Evolutionary conservation across 2,113 vertebrate genomes (phyloP), one percentile per base, ranked within the genome.

Genomic region (Neolamprologus hecqui): DNA sequence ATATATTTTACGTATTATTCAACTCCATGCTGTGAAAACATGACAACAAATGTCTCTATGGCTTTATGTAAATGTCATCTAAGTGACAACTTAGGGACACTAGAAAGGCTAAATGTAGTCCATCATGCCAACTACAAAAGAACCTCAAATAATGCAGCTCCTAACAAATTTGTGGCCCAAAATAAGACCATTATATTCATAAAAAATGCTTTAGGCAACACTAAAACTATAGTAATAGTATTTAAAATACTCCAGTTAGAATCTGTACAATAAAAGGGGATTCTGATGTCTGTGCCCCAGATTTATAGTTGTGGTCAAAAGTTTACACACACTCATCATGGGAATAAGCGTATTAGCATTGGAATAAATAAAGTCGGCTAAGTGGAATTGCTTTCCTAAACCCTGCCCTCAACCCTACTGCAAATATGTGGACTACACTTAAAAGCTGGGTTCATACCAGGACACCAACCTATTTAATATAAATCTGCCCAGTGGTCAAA

Each of bases 361-460:
- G 63, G 19, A 40, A 21, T 40, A 21, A 37, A 68, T 68, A 13
- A 68, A 68, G 33, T 37, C 1, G 4, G 60, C 19, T 68, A 40
- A 40, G 33, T 40, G 63, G 63, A 68, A 21, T 37, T 37, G 19
- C 33, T 21, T 65, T 65, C 33, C 33, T 37, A 68, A 68, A 68
- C 11, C 63, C 19, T 40, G 19, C 19, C 63, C 33, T 37, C 33
- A 68, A 37, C 10, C 10, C 19, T 14, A 68, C 33, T 40, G 19
- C 12, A 21, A 40, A 40, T 40, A 1, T 68, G 7, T 68, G 60
- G 60, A 65, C 33, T 37, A 21, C 19, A 40, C 63, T 8, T 68
- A 68, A 68, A 68, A 68, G 33, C 33, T 68, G 63, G 0, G 0
- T 8, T 0, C 1, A 0, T 40, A 68, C 11, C 33, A 40, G 33